These are phyloP conservation scores for Calliopum simillimum DNA, from an alignment of 2,888 invertebrate genomes.

Conservation along the genomic window DNA sequence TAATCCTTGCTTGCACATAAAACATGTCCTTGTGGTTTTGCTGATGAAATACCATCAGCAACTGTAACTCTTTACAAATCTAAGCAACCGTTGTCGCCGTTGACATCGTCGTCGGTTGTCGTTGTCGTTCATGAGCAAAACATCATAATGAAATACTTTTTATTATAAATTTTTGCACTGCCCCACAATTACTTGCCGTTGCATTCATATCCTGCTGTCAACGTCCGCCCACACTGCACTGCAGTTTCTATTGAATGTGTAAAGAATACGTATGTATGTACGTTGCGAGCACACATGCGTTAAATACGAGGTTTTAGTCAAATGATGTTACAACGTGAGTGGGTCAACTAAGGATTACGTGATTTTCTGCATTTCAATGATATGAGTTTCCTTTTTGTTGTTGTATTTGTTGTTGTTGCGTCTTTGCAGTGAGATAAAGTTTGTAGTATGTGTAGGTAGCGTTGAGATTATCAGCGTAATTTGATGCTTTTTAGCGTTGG, in stretches of 20 bases:
- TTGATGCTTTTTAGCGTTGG: background rate
- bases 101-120: no score
- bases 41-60: slow-evolving; percentile 6
- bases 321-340: slow-evolving; percentile 1
- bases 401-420: background rate
- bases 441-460: no score
- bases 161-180: no score
- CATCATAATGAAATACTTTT: no score
- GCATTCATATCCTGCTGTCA: background rate
- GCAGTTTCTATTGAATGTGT: background rate
- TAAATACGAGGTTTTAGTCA: slow-evolving; percentile 3
- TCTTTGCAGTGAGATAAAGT: background rate
- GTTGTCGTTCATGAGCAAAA: no score
- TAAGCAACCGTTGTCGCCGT: no score
- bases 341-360: slow-evolving; percentile 14
- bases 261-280: no score
- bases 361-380: background rate
- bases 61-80: slow-evolving; percentile 12
- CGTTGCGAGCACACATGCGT: background rate
- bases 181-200: no score
- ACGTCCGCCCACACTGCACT: background rate
- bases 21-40: slow-evolving; percentile 25
- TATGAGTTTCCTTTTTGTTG: background rate
- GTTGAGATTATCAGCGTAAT: background rate
- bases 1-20: slow-evolving; percentile 19